Conservation (phyloP, 1,140 invertebrate genomes). For the Drosophila arizonae region DNA sequence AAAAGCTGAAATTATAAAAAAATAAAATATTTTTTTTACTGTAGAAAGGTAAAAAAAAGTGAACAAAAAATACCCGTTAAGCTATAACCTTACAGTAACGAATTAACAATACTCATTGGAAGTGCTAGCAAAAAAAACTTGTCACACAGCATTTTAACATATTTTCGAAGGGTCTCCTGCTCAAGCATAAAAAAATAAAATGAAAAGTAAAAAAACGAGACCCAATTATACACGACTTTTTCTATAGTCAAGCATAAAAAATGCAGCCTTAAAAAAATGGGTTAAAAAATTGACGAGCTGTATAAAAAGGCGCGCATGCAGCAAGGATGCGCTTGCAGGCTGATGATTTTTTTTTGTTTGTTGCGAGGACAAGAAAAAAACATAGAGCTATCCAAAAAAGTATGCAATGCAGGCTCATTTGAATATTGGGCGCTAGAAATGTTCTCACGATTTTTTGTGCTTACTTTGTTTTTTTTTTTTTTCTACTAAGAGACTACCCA, state of each 20-base stretch:
- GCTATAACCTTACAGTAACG: conserved; percentile 52
- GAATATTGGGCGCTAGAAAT: conserved; percentile 75
- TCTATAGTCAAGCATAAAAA: conserved; percentile 77
- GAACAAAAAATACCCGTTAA: conserved; percentile 24
- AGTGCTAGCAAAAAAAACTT: conserved; percentile 63
- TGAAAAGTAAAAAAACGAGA: conserved; percentile 26
- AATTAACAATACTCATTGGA: conserved; percentile 43
- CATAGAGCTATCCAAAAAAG: conserved; percentile 54
- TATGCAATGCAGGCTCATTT: conserved; percentile 73
- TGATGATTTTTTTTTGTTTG: conserved; percentile 60
- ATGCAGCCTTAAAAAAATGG: conserved; percentile 64
- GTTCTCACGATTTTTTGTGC: conserved; percentile 74
- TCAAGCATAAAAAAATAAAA: conserved; percentile 21
- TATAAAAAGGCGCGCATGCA: conserved; percentile 44
- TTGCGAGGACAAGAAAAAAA: conserved; percentile 30
- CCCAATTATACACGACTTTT: conserved; percentile 78
- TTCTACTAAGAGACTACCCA: conserved; percentile 31
- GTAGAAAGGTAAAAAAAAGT: conserved; percentile 23
- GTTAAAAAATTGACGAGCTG: conserved; percentile 59
- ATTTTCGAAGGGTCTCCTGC: conserved; percentile 39
- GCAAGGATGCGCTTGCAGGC: conserved; percentile 60
- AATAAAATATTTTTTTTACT: conserved; percentile 35
- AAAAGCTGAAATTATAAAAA: conserved; percentile 20
- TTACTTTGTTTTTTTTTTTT: conserved; percentile 19
- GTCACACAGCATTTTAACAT: conserved; percentile 64